Conservation (phyloP, 1,140 invertebrate species). For the Neelides sp. region DNA sequence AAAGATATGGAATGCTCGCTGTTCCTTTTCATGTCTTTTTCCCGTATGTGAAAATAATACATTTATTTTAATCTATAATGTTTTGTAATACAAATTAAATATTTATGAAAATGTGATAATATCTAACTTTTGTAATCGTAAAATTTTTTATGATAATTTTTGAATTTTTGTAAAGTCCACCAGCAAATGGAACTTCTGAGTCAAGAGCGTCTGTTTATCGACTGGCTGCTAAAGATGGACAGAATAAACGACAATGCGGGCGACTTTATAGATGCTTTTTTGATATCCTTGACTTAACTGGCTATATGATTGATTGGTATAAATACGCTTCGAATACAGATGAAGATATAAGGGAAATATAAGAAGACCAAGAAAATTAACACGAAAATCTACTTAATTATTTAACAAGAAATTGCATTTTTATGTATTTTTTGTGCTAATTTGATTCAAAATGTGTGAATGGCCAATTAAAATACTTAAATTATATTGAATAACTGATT, state of each 20-base stretch:
- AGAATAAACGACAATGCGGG: slow-evolving; percentile 21
- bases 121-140: no score
- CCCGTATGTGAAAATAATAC: slow-evolving; percentile 11
- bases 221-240: slow-evolving; percentile 23
- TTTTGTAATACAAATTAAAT: background rate
- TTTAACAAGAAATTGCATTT: no score
- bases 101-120: no score
- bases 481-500: no score
- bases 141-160: background rate
- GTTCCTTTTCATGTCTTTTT: slow-evolving; percentile 24
- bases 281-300: slow-evolving; percentile 22
- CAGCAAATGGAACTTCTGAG: slow-evolving; percentile 13
- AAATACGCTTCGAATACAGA: slow-evolving; percentile 7
- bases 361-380: background rate
- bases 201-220: slow-evolving; percentile 15
- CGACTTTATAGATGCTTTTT: slow-evolving; percentile 23
- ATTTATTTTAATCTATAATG: background rate
- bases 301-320: slow-evolving; percentile 26
- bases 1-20: slow-evolving; percentile 19
- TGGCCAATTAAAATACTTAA: no score
- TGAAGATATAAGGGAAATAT: background rate
- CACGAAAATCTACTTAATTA: no score
- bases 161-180: slow-evolving; percentile 10
- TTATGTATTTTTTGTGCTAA: no score
- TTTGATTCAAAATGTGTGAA: no score